These are phyloP conservation scores for Grammomys dolichurus DNA, from an alignment of 2,113 vertebrate species.

Conservation along the genomic window DNA sequence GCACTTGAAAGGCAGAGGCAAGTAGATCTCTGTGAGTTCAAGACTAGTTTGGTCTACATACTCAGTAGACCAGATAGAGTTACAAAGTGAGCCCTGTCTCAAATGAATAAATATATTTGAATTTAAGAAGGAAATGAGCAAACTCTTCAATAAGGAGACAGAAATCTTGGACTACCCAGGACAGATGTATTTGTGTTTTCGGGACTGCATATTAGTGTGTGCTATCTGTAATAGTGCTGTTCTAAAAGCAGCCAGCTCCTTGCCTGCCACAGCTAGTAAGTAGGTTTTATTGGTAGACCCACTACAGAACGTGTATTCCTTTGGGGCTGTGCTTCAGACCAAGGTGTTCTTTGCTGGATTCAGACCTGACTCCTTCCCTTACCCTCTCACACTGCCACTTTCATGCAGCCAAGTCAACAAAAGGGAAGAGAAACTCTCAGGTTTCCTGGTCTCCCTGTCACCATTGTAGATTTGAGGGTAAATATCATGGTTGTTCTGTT, in stretches of 20 bases:
- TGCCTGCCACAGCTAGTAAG: background rate
- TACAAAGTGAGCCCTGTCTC: background rate
- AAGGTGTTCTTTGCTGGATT: background rate
- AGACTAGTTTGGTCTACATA: background rate
- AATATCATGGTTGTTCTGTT: background rate
- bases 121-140: constrained; percentile 11
- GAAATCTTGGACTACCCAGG: background rate
- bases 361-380: background rate
- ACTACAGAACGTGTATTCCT: background rate
- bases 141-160: background rate
- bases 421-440: background rate
- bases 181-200: background rate
- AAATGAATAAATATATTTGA: background rate
- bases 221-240: background rate
- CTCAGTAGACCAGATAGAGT: background rate
- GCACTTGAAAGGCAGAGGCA: background rate
- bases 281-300: background rate
- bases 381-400: background rate
- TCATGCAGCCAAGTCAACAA: background rate
- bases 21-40: background rate
- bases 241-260: background rate
- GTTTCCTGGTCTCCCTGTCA: background rate
- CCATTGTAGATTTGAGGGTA: background rate
- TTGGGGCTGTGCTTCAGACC: background rate
- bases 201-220: background rate